Evolutionary conservation across 2,113 vertebrate species (phyloP).

Genomic region (Thryonomys swinderianus): DNA sequence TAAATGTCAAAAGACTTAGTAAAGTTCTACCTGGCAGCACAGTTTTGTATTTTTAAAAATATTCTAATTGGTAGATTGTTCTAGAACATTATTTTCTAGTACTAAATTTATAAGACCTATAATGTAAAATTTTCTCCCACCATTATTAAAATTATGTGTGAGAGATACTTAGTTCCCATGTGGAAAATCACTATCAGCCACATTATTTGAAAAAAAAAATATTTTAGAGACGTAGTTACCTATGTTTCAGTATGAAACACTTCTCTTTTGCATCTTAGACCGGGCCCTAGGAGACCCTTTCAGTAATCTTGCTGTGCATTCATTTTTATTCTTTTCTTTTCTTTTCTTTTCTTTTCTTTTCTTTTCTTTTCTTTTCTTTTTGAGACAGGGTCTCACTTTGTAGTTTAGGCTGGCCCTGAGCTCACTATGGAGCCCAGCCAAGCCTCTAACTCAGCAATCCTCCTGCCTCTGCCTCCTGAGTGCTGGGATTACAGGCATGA

Average conservation of each 20-base stretch:
- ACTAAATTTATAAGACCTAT: background rate
- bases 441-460: too few relatives aligned
- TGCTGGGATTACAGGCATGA: too few relatives aligned
- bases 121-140: constrained; percentile 6
- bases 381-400: too few relatives aligned
- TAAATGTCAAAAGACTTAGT: constrained; percentile 6
- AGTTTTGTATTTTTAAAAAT: constrained; percentile 50
- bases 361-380: too few relatives aligned
- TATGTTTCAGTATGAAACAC: constrained; percentile 29
- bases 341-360: too few relatives aligned
- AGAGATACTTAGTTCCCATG: background rate
- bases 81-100: constrained; percentile 27
- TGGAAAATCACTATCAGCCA: constrained; percentile 14
- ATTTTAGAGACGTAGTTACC: background rate
- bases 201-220: background rate
- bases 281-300: constrained; percentile 1
- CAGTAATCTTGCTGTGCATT: background rate
- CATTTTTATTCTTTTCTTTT: too few relatives aligned
- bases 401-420: too few relatives aligned
- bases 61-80: background rate
- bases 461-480: too few relatives aligned
- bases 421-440: too few relatives aligned
- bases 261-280: background rate
- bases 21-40: background rate
- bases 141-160: constrained; percentile 28